Percentiles rank a stretch among this genome's conserved stretches.
These are phyloP conservation scores for Micromys minutus DNA, from an alignment of 2,113 vertebrate species.

Conservation along the genomic window DNA sequence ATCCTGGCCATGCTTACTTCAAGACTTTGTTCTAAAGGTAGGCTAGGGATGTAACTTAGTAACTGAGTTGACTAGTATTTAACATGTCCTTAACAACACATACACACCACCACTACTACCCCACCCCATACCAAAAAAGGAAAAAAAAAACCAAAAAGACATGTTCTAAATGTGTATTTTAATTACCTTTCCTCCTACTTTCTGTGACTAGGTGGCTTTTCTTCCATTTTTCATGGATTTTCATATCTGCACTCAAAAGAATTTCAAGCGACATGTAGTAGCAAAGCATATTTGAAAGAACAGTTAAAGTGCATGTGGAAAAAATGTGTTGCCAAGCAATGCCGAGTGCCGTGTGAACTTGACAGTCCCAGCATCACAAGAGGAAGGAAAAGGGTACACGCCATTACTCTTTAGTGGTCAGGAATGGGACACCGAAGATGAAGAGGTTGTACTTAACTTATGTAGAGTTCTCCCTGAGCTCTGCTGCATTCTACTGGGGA, in stretches of 20 bases:
- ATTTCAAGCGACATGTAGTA: constrained; percentile 1
- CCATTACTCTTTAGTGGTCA: neutral
- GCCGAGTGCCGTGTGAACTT: neutral
- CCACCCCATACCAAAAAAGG: neutral
- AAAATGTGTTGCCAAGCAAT: neutral
- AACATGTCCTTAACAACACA: neutral
- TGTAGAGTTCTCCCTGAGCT: neutral
- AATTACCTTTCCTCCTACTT: constrained; percentile 12
- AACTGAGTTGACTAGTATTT: neutral
- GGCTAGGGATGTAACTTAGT: neutral
- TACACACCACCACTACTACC: neutral
- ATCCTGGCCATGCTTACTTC: neutral
- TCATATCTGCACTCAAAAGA: neutral
- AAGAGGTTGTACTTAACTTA: neutral
- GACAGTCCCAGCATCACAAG: neutral
- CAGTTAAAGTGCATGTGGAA: neutral
- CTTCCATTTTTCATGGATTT: constrained; percentile 1
- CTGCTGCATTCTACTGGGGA: neutral
- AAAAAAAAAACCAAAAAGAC: neutral
- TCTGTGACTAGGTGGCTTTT: neutral
- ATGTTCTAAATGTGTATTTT: constrained; percentile 13
- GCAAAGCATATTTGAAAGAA: constrained; percentile 19
- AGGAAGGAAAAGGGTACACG: neutral
- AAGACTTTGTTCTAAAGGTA: neutral
- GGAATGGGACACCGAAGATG: neutral